A percentile compares a stretch with the other conserved stretches of the same genome.
These are phyloP conservation scores for Meloidogyne floridensis DNA, from an alignment of 1,140 invertebrate species.

Conservation along the genomic window DNA sequence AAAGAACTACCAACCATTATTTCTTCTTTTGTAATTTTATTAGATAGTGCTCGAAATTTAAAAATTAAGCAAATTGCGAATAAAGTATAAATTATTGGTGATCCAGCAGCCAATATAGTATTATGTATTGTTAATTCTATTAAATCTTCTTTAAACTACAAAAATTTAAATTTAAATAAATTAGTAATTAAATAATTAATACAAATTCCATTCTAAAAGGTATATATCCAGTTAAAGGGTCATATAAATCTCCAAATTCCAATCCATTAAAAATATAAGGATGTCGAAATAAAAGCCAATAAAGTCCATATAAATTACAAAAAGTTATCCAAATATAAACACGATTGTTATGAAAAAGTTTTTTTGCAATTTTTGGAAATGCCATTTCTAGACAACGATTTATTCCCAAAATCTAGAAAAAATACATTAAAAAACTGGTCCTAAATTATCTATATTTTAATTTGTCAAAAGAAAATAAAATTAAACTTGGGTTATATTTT, in stretches of 20 bases:
- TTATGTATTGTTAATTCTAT: conserved; percentile 3
- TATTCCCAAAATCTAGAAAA: conserved; percentile 11
- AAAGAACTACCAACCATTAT: background rate
- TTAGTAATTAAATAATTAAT: background rate
- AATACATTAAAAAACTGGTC: background rate
- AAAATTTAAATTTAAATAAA: background rate
- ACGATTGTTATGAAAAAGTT: background rate
- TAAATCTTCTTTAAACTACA: background rate
- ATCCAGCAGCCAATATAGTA: conserved; percentile 1
- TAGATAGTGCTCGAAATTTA: background rate
- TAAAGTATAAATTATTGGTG: conserved; percentile 4
- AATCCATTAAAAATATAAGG: conserved; percentile 17
- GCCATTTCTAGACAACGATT: conserved; percentile 4
- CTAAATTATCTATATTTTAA: background rate
- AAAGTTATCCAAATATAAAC: conserved; percentile 9
- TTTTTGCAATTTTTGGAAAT: conserved; percentile 14
- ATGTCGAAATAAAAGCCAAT: conserved; percentile 14
- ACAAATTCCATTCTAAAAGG: background rate
- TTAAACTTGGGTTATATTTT: background rate
- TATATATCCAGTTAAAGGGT: background rate
- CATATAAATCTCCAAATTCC: background rate
- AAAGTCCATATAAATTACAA: conserved; percentile 17
- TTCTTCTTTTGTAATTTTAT: conserved; percentile 7
- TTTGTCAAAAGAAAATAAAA: background rate
- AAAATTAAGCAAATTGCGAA: background rate